phyloP scores from a whole-genome alignment of 1,140 invertebrate species.

The Argopecten irradians region DNA sequence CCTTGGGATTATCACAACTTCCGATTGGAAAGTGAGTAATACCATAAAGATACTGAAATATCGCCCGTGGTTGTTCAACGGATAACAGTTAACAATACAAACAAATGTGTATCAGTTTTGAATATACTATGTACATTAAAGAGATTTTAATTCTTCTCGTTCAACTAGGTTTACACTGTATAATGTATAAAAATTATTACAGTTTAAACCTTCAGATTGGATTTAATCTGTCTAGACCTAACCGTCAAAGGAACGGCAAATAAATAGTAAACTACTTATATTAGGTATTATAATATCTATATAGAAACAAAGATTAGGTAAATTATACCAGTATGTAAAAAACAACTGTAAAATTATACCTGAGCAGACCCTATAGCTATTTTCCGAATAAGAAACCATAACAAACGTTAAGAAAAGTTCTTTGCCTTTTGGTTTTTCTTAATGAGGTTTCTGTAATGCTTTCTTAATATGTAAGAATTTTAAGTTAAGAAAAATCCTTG shows the following conservation, averaged over 20 bases:
- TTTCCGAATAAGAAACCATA: no score
- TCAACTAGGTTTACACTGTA: not conserved
- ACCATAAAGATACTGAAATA: not conserved
- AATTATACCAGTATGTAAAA: no score
- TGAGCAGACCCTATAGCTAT: no score
- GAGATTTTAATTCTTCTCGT: not conserved
- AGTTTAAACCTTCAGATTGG: not conserved
- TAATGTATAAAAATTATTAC: not conserved
- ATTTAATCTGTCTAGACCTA: not conserved
- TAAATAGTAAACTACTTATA: not conserved
- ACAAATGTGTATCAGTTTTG: not conserved
- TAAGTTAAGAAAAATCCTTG: no score
- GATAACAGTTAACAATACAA: not conserved
- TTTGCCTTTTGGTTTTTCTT: no score
- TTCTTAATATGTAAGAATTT: no score
- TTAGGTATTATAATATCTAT: no score
- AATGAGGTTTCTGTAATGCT: no score
- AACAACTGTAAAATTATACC: no score
- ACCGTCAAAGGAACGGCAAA: not conserved
- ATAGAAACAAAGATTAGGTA: no score
- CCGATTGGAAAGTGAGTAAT: not conserved
- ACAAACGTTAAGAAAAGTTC: no score
- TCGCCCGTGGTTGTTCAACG: not conserved
- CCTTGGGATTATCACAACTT: not conserved
- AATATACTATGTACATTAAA: not conserved